Conservation (phyloP, 2,888 invertebrate species). For the Polia nebulosa region DNA sequence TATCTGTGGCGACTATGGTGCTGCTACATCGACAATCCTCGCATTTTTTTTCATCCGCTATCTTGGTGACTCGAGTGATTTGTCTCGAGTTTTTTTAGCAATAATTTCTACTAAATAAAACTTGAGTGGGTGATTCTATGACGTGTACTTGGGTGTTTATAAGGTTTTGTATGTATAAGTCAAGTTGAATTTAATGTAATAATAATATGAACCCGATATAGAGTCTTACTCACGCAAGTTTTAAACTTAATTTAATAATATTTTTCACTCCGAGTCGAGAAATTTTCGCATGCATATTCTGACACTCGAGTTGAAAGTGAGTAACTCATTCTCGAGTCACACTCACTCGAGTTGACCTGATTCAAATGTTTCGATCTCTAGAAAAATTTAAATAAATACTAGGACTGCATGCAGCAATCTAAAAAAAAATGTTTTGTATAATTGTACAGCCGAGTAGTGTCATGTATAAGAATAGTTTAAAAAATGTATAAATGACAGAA, state of each 20-base stretch:
- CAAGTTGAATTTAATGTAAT: slow-evolving; percentile 49
- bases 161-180: slow-evolving; percentile 56
- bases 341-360: slow-evolving; percentile 43
- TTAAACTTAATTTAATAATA: slow-evolving; percentile 13
- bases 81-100: slow-evolving; percentile 43
- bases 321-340: slow-evolving; percentile 20
- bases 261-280: not conserved
- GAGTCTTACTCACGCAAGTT: slow-evolving; percentile 46
- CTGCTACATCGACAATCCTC: slow-evolving; percentile 68
- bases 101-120: slow-evolving; percentile 41
- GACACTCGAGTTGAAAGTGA: slow-evolving; percentile 12
- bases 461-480: slow-evolving; percentile 57
- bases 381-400: slow-evolving; percentile 36
- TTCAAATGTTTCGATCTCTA: slow-evolving; percentile 63
- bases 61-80: slow-evolving; percentile 48
- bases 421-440: slow-evolving; percentile 53
- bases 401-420: slow-evolving; percentile 44
- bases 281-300: not conserved
- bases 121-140: slow-evolving; percentile 39
- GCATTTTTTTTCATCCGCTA: slow-evolving; percentile 60
- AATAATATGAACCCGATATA: slow-evolving; percentile 39
- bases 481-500: slow-evolving; percentile 58
- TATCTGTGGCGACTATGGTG: slow-evolving; percentile 68
- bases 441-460: slow-evolving; percentile 60
- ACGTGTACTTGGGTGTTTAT: slow-evolving; percentile 38